phyloP scores from a whole-genome alignment of 2,888 invertebrate genomes.

The Yponomeuta cagnagella region DNA sequence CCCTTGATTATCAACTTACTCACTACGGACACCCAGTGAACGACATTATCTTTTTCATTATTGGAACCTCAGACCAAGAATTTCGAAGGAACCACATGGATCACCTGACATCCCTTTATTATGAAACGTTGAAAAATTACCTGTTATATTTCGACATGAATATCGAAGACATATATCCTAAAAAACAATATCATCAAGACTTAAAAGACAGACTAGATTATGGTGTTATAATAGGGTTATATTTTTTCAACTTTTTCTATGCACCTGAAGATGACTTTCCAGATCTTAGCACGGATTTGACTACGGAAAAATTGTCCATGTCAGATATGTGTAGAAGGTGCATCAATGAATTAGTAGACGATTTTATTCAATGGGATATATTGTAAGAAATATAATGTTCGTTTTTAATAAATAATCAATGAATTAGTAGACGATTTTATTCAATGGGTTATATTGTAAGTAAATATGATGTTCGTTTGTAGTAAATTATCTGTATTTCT shows the following conservation, averaged over 20 bases:
- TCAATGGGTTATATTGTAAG: neutral
- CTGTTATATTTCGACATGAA: slow-evolving; percentile 36
- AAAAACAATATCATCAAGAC: slow-evolving; percentile 33
- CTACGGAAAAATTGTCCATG: neutral
- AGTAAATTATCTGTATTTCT: neutral
- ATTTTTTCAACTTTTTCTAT: slow-evolving; percentile 36
- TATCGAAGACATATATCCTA: slow-evolving; percentile 33
- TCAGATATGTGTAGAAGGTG: neutral
- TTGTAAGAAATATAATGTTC: neutral
- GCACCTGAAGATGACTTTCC: slow-evolving; percentile 12
- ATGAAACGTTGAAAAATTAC: slow-evolving; percentile 32
- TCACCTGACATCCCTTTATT: slow-evolving; percentile 38
- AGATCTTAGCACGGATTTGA: neutral
- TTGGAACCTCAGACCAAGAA: slow-evolving; percentile 33
- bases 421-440: slow-evolving; percentile 2
- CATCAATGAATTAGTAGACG: neutral
- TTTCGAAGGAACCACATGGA: slow-evolving; percentile 37
- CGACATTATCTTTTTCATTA: slow-evolving; percentile 42
- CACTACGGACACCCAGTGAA: slow-evolving; percentile 36
- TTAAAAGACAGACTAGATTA: slow-evolving; percentile 36
- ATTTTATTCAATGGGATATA: neutral
- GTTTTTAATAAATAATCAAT: neutral
- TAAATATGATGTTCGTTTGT: too few relatives aligned
- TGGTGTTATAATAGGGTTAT: slow-evolving; percentile 33
- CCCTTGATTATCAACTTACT: slow-evolving; percentile 41